Evolutionary conservation across 2,113 vertebrate genomes (phyloP), one percentile per base, ranked within the genome.

Genomic region (Antigone vipio): DNA sequence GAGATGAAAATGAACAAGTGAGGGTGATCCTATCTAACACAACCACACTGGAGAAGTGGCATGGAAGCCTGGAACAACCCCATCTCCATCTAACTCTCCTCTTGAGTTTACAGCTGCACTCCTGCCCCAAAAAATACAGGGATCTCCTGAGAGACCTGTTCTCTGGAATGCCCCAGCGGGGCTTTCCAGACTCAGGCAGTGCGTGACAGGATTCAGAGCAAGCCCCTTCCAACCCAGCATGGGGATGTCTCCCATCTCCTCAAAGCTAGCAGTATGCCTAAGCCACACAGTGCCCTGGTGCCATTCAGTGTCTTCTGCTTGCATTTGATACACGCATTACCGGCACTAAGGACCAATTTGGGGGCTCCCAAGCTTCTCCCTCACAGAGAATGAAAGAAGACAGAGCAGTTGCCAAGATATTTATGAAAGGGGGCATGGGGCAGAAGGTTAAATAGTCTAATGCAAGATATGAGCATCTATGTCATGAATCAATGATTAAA

Each of bases 401-500:
- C 19, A 83, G 73, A 78, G 93, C 87, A 97, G 52, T 94, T 97
- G 93, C 82, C 92, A 94, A 66, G 74, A 30, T 76, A 94, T 89
- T 94, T 94, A 88, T 9, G 7, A 85, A 80, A 95, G 38, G 60
- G 75, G 78, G 62, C 26, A 23, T 15, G 75, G 82, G 87, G 80
- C 68, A 81, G 94, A 97, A 97, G 96, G 97, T 97, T 98, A 97
- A 97, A 94, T 79, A 97, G 92, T 88, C 91, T 95, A 94, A 80
- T 92, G 83, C 92, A 93, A 18, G 23, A 91, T 95, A 91, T 12
- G 56, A 94, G 80, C 86, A 91, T 88, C 74, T 94, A 85, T 89
- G 90, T 89, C 96, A 97, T 94, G 96, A 97, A 98, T 96, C 93
- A 75, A 49, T 94, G 93, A 98, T 97, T 97, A 96, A 93, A 94